phyloP scores from a whole-genome alignment of 35 echinoderm and acorn worm genomes.

The Amphiura filiformis region DNA sequence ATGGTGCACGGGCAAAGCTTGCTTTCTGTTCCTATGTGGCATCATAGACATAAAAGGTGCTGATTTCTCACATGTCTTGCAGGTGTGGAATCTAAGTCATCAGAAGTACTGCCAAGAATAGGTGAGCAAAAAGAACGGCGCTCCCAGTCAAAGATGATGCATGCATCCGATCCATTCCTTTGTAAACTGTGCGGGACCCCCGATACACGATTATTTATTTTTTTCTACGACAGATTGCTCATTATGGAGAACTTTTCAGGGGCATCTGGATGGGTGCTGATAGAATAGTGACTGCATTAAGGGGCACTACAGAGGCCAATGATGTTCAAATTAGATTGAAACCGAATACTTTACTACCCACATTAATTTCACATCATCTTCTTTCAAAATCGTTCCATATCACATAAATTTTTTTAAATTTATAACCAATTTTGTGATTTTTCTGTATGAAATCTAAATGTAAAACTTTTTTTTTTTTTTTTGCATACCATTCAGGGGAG shows the following conservation, averaged over 20 bases:
- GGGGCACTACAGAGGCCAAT: no score
- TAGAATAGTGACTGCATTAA: no score
- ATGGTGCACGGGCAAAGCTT: no score
- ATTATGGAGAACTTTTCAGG: not conserved
- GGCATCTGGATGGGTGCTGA: no score
- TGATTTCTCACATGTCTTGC: slow-evolving; percentile 1
- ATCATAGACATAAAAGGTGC: not conserved
- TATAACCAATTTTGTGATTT: not conserved
- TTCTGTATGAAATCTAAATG: no score
- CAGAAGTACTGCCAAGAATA: not conserved
- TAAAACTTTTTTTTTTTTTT: no score
- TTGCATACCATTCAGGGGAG: no score
- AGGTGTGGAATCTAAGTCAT: slow-evolving; percentile 8
- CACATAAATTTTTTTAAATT: not conserved
- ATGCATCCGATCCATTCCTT: not conserved
- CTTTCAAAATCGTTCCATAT: not conserved
- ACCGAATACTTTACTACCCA: no score
- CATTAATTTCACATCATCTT: not conserved
- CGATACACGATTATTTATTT: slow-evolving; percentile 10
- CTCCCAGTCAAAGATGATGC: slow-evolving; percentile 13
- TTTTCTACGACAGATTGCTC: slow-evolving; percentile 9
- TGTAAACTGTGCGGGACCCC: slow-evolving; percentile 4
- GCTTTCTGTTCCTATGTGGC: not conserved
- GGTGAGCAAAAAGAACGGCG: not conserved
- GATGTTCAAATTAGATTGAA: no score